Percentiles rank a stretch among this genome's conserved stretches.
Conservation (phyloP, 2,113 vertebrate genomes). For the Mirza zaza region DNA sequence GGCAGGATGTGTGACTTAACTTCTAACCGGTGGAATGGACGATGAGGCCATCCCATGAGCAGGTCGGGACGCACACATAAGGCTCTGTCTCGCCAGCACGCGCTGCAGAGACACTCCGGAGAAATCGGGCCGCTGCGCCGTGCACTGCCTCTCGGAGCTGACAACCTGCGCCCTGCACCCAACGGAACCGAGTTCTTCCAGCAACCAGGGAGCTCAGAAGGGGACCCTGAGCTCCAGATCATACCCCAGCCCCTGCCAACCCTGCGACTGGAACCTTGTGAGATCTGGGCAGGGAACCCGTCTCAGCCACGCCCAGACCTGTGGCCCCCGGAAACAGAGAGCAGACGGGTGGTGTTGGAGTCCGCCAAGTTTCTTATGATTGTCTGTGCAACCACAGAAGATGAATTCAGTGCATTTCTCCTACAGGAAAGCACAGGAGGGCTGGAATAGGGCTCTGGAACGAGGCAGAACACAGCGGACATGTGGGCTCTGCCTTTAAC, state of each 20-base stretch:
- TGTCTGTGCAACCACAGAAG: background rate
- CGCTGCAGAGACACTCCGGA: background rate
- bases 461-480: background rate
- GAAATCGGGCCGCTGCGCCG: background rate
- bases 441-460: background rate
- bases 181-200: background rate
- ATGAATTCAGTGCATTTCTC: background rate
- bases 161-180: background rate
- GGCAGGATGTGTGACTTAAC: background rate
- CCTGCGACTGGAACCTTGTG: background rate
- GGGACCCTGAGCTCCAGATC: background rate
- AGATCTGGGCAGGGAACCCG: background rate
- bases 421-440: background rate
- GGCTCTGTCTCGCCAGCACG: accelerated
- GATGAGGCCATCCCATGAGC: accelerated
- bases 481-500: background rate
- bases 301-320: background rate
- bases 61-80: accelerated
- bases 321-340: accelerated
- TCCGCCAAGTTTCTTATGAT: background rate
- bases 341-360: background rate
- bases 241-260: background rate
- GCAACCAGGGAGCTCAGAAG: background rate
- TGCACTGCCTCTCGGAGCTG: background rate
- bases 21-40: background rate